A percentile compares a stretch with the other conserved stretches of the same genome.
Conservation (phyloP, 1,140 invertebrate genomes). For the Lepidurus arcticus region DNA sequence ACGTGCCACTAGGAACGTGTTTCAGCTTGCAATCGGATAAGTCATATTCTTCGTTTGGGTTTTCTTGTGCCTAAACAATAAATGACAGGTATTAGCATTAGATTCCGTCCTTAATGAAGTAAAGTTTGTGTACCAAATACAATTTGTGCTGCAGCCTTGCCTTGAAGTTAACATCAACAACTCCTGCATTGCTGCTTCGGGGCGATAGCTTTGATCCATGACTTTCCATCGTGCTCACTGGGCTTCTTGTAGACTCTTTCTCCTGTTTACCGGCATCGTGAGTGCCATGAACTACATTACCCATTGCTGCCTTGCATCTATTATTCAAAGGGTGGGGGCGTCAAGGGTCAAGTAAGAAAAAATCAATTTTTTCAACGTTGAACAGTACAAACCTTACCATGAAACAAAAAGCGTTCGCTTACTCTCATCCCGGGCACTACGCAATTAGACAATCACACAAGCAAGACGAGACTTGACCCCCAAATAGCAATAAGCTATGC, state of each 20-base stretch:
- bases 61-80: neutral
- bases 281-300: conserved; percentile 14
- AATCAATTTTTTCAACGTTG: no score
- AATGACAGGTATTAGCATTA: neutral
- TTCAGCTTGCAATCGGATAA: neutral
- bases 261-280: neutral
- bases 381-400: no score
- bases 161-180: neutral
- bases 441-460: no score
- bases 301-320: neutral
- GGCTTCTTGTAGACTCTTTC: neutral
- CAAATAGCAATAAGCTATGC: no score
- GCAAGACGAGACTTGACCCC: no score
- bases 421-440: no score
- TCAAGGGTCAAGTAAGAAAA: no score
- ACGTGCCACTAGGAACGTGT: neutral
- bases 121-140: neutral
- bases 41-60: neutral
- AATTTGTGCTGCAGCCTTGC: neutral
- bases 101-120: neutral
- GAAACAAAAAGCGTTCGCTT: no score
- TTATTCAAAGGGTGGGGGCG: neutral
- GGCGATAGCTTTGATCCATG: neutral
- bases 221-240: neutral
- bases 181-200: neutral